phyloP scores from a whole-genome alignment of 2,888 invertebrate genomes.

The Chrysolina oricalcia region DNA sequence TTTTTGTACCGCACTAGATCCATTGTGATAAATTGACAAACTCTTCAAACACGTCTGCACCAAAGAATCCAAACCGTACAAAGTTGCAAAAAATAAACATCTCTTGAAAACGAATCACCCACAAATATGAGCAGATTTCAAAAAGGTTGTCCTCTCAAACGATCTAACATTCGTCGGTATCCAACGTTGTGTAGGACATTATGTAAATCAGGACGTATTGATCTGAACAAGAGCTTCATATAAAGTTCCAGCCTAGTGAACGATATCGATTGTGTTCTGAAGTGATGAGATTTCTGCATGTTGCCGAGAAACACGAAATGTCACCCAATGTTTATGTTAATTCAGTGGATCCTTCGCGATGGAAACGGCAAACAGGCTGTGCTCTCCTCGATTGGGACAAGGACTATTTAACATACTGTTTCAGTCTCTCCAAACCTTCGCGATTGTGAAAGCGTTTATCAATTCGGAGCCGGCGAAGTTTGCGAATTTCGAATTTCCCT shows the following conservation, averaged over 20 bases:
- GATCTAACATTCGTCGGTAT: not conserved
- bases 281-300: slow-evolving; percentile 24
- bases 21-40: too few species aligned
- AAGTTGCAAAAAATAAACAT: not conserved
- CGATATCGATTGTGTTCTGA: slow-evolving; percentile 19
- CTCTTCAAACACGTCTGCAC: not conserved
- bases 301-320: slow-evolving; percentile 16
- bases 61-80: not conserved
- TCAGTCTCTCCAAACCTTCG: slow-evolving; percentile 3
- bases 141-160: not conserved
- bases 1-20: too few species aligned
- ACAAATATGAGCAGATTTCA: not conserved
- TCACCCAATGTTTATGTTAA: slow-evolving; percentile 23
- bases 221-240: slow-evolving; percentile 12
- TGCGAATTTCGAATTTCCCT: slow-evolving; percentile 11
- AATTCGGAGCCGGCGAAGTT: slow-evolving; percentile 13
- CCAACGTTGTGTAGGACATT: slow-evolving; percentile 1
- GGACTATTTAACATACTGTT: slow-evolving; percentile 15
- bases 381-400: not conserved
- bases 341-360: slow-evolving; percentile 10
- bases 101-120: not conserved
- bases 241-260: slow-evolving; percentile 14
- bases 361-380: slow-evolving; percentile 9
- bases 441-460: slow-evolving; percentile 2
- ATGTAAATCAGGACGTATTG: slow-evolving; percentile 14